A percentile compares a stretch with the other conserved stretches of the same genome.
These are phyloP conservation scores for Osmerus mordax DNA, from an alignment of 2,113 vertebrate genomes.

Conservation along the genomic window DNA sequence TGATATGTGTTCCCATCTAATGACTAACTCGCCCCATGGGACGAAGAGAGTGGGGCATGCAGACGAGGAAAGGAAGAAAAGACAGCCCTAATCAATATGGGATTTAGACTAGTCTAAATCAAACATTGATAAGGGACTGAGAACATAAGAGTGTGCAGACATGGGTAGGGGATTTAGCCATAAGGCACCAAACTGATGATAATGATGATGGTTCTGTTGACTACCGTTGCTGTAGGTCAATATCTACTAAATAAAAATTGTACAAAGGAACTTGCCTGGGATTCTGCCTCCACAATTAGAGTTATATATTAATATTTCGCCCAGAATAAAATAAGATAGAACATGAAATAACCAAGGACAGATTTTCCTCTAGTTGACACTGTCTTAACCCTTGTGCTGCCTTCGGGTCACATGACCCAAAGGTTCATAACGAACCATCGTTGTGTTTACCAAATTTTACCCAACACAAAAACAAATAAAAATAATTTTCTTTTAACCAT, in stretches of 20 bases:
- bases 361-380: no score
- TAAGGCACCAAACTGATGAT: conserved; percentile 13
- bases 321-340: no score
- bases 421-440: no score
- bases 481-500: no score
- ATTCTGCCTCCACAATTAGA: not conserved
- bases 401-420: no score
- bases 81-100: conserved; percentile 40
- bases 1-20: conserved; percentile 58
- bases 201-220: conserved; percentile 15
- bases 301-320: not conserved
- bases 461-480: no score
- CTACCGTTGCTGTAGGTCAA: not conserved
- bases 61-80: conserved; percentile 20
- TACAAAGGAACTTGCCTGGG: not conserved
- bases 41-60: conserved; percentile 14
- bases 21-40: conserved; percentile 49
- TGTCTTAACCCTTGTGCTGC: no score
- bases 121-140: conserved; percentile 29
- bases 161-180: not conserved
- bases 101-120: conserved; percentile 47
- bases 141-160: conserved; percentile 34
- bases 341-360: no score
- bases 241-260: not conserved
- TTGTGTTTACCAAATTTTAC: no score